Conservation (phyloP, 2,797 vertebrate genomes). For the Ceryle rudis region DNA sequence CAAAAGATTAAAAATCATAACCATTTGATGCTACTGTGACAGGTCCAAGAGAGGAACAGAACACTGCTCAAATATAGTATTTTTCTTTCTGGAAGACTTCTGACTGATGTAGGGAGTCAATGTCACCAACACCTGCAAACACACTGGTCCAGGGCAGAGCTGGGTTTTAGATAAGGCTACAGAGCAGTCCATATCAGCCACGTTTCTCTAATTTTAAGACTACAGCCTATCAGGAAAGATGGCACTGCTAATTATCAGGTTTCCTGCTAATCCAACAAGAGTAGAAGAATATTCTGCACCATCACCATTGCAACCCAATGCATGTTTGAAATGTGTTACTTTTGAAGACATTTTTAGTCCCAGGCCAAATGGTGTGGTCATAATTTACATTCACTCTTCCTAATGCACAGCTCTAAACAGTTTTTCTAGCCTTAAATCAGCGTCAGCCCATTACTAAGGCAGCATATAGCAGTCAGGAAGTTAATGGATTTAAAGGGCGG, state of each 20-base stretch:
- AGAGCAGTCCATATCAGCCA: neutral
- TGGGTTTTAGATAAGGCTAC: neutral
- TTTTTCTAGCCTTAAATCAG: slow-evolving; percentile 55
- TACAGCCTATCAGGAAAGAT: neutral
- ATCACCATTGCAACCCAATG: neutral
- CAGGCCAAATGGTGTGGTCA: neutral
- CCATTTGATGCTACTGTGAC: slow-evolving; percentile 3
- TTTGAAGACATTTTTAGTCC: neutral
- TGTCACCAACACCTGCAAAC: neutral
- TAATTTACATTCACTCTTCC: slow-evolving; percentile 31
- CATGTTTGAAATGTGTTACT: neutral
- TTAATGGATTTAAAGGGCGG: slow-evolving; percentile 59
- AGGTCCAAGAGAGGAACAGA: neutral
- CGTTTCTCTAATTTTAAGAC: neutral
- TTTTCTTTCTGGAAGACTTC: slow-evolving; percentile 17
- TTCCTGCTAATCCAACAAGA: neutral
- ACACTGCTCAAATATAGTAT: neutral
- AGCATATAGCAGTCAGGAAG: slow-evolving; percentile 8
- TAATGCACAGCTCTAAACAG: slow-evolving; percentile 26
- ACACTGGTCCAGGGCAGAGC: neutral
- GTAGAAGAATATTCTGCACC: neutral
- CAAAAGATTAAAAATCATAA: slow-evolving; percentile 55
- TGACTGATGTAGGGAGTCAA: neutral
- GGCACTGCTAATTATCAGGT: neutral
- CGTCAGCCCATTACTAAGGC: slow-evolving; percentile 34